Conservation (phyloP, 2,113 vertebrate genomes). For the Aramus guarauna region DNA sequence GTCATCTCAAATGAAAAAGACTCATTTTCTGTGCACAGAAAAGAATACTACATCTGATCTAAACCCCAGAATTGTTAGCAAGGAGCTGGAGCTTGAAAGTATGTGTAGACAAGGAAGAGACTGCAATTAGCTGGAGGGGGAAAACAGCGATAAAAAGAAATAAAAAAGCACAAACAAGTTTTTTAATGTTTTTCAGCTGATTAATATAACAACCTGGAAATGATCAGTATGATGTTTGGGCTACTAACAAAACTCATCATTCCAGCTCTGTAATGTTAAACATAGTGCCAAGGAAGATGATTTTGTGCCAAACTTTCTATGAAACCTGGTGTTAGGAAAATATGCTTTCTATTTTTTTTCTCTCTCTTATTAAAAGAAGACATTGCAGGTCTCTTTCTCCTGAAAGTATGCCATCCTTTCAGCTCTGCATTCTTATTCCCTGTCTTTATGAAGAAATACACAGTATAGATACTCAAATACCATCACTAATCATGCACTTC, state of each 20-base stretch:
- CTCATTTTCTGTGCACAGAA: not conserved
- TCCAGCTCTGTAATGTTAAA: not conserved
- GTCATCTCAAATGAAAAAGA: not conserved
- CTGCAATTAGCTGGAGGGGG: not conserved
- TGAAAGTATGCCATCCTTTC: not conserved
- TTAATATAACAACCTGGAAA: slow-evolving; percentile 5
- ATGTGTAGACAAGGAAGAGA: not conserved
- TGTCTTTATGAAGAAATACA: not conserved
- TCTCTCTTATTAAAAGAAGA: not conserved
- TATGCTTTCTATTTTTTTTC: not conserved
- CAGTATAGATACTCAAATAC: not conserved
- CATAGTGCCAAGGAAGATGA: not conserved
- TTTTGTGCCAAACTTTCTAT: not conserved
- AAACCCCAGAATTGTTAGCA: not conserved
- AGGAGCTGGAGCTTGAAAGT: not conserved
- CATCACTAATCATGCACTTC: not conserved
- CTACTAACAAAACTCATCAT: not conserved
- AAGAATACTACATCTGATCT: not conserved
- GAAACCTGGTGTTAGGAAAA: slow-evolving; percentile 18
- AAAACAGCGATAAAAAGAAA: not conserved
- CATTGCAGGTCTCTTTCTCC: not conserved
- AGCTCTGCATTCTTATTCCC: not conserved
- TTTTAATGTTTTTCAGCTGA: not conserved
- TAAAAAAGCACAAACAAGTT: not conserved
- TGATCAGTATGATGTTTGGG: not conserved